Evolutionary conservation across 2,113 vertebrate species (phyloP), one percentile per base, ranked within the genome.

Genomic region (Telmatochromis sp.): DNA sequence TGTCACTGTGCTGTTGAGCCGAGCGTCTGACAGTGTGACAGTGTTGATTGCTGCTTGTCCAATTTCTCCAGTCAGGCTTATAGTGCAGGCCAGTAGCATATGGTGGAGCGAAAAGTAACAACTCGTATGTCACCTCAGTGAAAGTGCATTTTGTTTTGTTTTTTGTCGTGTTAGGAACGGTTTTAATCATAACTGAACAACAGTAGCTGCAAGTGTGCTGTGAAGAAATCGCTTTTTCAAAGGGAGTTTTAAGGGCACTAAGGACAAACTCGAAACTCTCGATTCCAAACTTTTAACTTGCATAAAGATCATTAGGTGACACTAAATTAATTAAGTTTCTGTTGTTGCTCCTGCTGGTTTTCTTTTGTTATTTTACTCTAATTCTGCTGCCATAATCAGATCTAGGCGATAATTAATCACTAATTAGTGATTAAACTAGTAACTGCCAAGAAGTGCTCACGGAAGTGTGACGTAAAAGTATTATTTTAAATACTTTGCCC

Each of bases 11-110:
- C 49, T 86, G 88, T 60, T 68, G 68, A 82, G 85, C 57, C 17
- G 80, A 86, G 80, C 3, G 31, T 70, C 53, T 91, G 83, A 79
- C 80, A 82, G 82, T 78, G 73, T 91, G 90, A 92, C 91, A 88
- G 60, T 53, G 6, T 17, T 73, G 65, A 81, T 89, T 87, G 82
- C 88, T 37, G 81, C 73, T 86, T 90, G 89, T 86, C 89, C 45
- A 75, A 6, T 84, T 91, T 88, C 68, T 89, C 31, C 42, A 54
- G 60, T 35, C 49, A 80, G 73, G 49, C 85, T 60, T 42, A 54
- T 9, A 31, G 53, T 80, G 54, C 28, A 49, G n/a, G 49, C 23
- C 8, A 75, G 14, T 82, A 51, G 10, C 80, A 86, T 86, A 60
- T 42, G 53, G 9, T 55, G 23, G 23, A 79, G 40, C n/a, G 37